Evolutionary conservation across 2,113 vertebrate genomes (phyloP).

Genomic region (Lepisosteus oculatus): DNA sequence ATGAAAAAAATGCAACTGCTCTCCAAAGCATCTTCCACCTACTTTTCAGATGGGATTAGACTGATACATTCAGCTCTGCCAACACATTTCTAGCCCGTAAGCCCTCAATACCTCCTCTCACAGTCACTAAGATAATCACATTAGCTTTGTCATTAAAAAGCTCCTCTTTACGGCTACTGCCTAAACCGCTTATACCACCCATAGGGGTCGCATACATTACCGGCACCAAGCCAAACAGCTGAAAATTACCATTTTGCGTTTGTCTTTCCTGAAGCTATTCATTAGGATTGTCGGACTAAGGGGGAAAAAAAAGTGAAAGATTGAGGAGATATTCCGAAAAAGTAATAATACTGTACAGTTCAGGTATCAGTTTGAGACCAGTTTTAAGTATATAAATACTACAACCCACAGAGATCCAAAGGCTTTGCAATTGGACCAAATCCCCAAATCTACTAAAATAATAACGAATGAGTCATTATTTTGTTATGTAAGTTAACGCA

Average conservation of each 20-base stretch:
- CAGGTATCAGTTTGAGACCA: background rate
- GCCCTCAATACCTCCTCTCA: constrained; percentile 88
- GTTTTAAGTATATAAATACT: too few species aligned
- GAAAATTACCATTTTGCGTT: constrained; percentile 67
- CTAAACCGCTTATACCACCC: constrained; percentile 96
- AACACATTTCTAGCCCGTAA: constrained; percentile 92
- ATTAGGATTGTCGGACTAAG: background rate
- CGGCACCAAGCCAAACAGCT: constrained; percentile 73
- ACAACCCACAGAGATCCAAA: too few species aligned
- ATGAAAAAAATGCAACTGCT: constrained; percentile 77
- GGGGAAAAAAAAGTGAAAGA: background rate
- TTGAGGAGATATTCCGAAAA: background rate
- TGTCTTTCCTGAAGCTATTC: constrained; percentile 39
- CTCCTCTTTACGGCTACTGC: constrained; percentile 84
- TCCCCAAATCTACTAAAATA: too few species aligned
- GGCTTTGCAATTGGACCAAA: too few species aligned
- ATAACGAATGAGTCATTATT: too few species aligned
- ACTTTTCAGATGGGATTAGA: constrained; percentile 97
- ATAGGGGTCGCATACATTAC: constrained; percentile 93
- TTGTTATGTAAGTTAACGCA: too few species aligned
- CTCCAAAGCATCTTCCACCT: constrained; percentile 85
- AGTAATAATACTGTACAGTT: background rate
- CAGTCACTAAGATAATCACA: constrained; percentile 98
- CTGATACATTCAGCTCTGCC: constrained; percentile 97
- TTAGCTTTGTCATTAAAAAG: constrained; percentile 99